phyloP scores from a whole-genome alignment of 1,140 invertebrate genomes.

The Drosophila kohkoa region DNA sequence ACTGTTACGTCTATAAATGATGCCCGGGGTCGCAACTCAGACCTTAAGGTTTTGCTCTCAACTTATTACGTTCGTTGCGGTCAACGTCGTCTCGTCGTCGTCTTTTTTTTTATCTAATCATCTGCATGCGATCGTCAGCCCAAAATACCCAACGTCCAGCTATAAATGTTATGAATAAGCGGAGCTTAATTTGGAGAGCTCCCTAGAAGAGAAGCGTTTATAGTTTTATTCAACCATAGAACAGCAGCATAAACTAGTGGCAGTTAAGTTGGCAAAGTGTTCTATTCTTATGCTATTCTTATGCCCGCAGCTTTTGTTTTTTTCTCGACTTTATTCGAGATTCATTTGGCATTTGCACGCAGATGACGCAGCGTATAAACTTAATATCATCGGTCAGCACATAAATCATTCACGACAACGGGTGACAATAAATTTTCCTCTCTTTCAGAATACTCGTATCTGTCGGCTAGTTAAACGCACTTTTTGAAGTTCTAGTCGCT shows the following conservation, averaged over 20 bases:
- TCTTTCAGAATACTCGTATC: conserved; percentile 17
- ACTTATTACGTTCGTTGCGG: conserved; percentile 69
- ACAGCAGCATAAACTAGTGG: conserved; percentile 62
- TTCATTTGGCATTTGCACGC: conserved; percentile 23
- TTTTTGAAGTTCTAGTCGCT: conserved; percentile 16
- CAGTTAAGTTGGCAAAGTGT: conserved; percentile 73
- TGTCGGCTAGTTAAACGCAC: conserved; percentile 28
- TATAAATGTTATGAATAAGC: conserved; percentile 80
- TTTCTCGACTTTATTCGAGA: conserved; percentile 16
- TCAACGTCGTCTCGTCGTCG: conserved; percentile 46
- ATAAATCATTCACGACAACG: conserved; percentile 72
- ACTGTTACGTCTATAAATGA: conserved; percentile 52
- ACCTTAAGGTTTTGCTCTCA: conserved; percentile 22
- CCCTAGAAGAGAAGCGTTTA: conserved; percentile 58
- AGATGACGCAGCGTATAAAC: conserved; percentile 9
- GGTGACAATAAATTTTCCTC: conserved; percentile 60
- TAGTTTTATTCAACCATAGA: conserved; percentile 72
- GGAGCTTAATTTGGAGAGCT: conserved; percentile 53
- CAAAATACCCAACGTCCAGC: conserved; percentile 26
- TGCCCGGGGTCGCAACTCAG: conserved; percentile 23
- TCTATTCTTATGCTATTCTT: conserved; percentile 37
- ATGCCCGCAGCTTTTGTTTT: conserved; percentile 12
- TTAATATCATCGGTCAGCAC: conserved; percentile 24
- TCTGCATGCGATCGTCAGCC: conserved; percentile 56
- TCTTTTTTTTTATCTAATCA: conserved; percentile 69